These are phyloP conservation scores for Erpornis zantholeuca DNA, from an alignment of 2,113 vertebrate genomes.

Conservation along the genomic window DNA sequence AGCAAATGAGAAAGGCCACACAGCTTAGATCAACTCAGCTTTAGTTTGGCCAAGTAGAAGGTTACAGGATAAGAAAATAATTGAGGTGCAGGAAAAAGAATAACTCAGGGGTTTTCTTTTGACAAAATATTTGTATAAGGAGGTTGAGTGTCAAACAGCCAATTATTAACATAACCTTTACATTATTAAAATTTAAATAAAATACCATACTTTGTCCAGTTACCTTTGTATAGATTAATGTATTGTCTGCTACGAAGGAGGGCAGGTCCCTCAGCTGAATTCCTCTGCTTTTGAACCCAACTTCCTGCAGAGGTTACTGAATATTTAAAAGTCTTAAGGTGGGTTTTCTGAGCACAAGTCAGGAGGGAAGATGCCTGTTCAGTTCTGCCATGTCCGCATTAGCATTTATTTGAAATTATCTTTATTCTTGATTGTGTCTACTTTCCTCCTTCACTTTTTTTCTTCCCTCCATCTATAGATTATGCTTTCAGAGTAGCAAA, in stretches of 20 bases:
- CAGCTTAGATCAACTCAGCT: neutral
- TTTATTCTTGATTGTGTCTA: neutral
- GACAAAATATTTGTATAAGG: neutral
- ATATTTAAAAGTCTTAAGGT: neutral
- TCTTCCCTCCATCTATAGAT: neutral
- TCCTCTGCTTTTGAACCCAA: neutral
- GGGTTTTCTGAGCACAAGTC: neutral
- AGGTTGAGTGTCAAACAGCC: neutral
- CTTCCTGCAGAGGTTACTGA: neutral
- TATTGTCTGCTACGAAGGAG: neutral
- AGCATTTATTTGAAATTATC: neutral
- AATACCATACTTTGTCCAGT: neutral
- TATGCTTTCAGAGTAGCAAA: neutral
- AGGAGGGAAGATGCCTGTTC: neutral
- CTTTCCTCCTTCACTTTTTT: neutral
- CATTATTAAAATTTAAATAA: neutral
- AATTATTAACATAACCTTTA: neutral
- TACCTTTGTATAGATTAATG: neutral
- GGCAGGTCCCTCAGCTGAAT: neutral
- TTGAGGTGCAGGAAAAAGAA: neutral
- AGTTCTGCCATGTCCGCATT: neutral
- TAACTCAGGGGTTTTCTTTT: accelerated
- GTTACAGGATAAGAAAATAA: neutral
- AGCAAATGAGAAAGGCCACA: neutral
- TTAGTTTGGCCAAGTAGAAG: neutral